Evolutionary conservation across 2,888 invertebrate species (phyloP), one percentile per base, ranked within the genome.

Genomic region (Clepsis dumicolana): DNA sequence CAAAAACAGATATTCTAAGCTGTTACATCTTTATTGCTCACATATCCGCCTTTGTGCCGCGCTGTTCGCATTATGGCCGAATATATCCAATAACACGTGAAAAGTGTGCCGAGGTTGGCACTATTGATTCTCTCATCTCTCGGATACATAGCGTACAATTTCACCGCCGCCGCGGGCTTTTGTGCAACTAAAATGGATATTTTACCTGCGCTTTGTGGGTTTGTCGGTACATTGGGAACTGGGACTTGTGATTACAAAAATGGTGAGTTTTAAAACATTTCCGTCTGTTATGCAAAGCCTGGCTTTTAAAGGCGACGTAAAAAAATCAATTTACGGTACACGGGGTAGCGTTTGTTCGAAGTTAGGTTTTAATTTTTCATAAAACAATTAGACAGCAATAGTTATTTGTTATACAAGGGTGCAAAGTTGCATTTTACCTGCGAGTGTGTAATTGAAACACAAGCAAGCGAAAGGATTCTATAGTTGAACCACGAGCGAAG

Each of bases 111-210:
- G 68, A 63, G 64, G 63, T 68, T 64, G 68, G 68, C 59, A 64
- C 52, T 68, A 68, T 68, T 68, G 68, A 68, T 68, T 68, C 63
- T 63, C 67, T 57, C 66, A 62, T 66, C 52, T 67, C 67, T 41
- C 44, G 68, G 41, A 61, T 27, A 29, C 21, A 18, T 68, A 64
- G 62, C 64, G 64, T 53, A 68, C 68, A 64, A 68, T 68, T 68
- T 59, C 68, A 68, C 52, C 54, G 44, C 54, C 35, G 54, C 56
- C 56, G 44, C 59, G 25, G 52, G 68, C 64, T 59, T 66, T 68
- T 68, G 68, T 68, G 59, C 68, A 64, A 35, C 64, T 68, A 64
- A 68, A 68, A 68, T 68, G 63, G 68, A 68, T 68, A 68, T 68
- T 68, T 67, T 57, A 63, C 67, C 41, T 59, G 52, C 59, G 63